Evolutionary conservation across 1,140 invertebrate genomes (phyloP), one percentile per base, ranked within the genome.

Genomic region (Anagrus nilaparvatae): DNA sequence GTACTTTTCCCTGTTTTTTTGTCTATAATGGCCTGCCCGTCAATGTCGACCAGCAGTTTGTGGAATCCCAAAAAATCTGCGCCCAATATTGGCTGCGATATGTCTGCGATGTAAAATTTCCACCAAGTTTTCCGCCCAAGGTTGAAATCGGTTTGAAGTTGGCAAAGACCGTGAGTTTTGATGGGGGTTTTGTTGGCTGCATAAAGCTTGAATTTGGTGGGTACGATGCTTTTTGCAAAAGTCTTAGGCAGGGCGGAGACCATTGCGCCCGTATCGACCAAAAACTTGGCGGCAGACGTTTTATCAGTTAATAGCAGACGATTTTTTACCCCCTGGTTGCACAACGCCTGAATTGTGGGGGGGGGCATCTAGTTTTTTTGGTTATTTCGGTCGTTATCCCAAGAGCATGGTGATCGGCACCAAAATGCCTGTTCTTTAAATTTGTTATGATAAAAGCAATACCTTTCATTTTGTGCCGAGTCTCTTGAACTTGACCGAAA

Each of bases 31-130:
- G 10, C 5, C 32, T 31, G 32, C 8, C 21, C 21, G 12, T 20
- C n/a, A 16, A 46, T n/a, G 20, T 46, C 31, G 19, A 40, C 17
- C 2, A 35, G 30, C 4, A 40, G 32, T 3, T 31, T 30, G 16
- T 31, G 27, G 16, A 35, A 17, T 13, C 16, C 13, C 5, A 46
- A 14, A 10, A 46, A 35, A 17, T 46, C 38, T 4, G 37, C 37
- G 8, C 37, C 44, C 3, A 46, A 7, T 4, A 46, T 46, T 1
- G 44, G 12, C 17, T 37, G 7, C 1, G 31, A 12, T 10, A 46
- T 37, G 12, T 34, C 37, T 3, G 43, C 37, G 24, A 40, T 21
- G 10, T 13, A 19, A 13, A 45, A 35, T 3, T 5, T 8, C 36
- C 37, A 45, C 5, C 25, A 13, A 20, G 16, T 33, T 33, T 4